These are phyloP conservation scores for Stichodactyla helianthus DNA, from an alignment of 64 coral and sea anemone genomes.

Conservation along the genomic window DNA sequence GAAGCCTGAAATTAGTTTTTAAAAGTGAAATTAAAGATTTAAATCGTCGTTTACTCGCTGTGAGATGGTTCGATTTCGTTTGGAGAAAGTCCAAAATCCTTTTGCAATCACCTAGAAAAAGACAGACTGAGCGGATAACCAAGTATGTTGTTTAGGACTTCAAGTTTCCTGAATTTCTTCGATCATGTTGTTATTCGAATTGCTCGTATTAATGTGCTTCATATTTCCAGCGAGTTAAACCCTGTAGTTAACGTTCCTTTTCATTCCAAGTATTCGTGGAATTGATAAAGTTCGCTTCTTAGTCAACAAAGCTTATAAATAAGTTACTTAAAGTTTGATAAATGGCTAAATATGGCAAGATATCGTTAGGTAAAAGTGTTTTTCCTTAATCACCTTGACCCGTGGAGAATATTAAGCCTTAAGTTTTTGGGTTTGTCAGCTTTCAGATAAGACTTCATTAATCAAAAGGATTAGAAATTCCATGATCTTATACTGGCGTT, in stretches of 20 bases:
- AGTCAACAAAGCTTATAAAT: constrained; percentile 2
- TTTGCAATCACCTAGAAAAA: no score
- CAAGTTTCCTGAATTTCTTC: not conserved
- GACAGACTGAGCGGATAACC: no score
- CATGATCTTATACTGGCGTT: not conserved
- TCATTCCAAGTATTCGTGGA: not conserved
- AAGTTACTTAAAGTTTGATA: constrained; percentile 8
- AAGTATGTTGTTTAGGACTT: not conserved
- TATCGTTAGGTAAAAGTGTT: not conserved
- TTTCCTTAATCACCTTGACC: constrained; percentile 3
- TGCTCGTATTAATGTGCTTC: not conserved
- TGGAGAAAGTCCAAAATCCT: no score
- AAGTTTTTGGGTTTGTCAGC: not conserved
- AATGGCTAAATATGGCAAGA: constrained; percentile 19
- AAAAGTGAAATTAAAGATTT: no score
- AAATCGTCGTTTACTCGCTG: no score
- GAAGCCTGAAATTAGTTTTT: not conserved
- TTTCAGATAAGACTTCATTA: not conserved
- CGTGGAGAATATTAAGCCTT: not conserved
- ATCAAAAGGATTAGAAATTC: not conserved
- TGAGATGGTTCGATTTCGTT: no score
- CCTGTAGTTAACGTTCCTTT: not conserved
- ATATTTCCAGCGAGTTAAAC: not conserved
- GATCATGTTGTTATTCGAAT: not conserved
- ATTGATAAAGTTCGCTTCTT: not conserved